Percentiles rank a stretch among this genome's conserved stretches.
Evolutionary conservation across 2,113 vertebrate genomes (phyloP).

Genomic region (Rallus limicola): DNA sequence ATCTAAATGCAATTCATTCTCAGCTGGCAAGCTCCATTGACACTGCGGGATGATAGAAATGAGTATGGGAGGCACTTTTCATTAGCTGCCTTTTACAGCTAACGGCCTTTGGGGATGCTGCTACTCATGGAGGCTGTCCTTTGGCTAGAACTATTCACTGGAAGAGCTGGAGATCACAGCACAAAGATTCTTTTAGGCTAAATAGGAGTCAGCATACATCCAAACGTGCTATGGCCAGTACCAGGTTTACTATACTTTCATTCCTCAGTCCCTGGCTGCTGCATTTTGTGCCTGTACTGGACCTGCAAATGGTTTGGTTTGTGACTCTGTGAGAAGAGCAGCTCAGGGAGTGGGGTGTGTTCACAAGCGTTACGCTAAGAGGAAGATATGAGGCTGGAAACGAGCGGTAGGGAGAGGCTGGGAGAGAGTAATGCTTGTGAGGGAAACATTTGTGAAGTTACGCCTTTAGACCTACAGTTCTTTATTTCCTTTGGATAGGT

Average conservation of each 20-base stretch:
- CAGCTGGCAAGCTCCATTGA: background rate
- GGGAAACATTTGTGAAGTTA: background rate
- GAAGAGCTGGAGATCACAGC: background rate
- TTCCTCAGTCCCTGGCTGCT: background rate
- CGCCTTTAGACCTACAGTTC: fast-evolving
- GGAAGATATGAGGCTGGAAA: background rate
- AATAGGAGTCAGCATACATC: background rate
- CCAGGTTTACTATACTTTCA: background rate
- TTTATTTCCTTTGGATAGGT: background rate
- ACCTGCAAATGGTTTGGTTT: fast-evolving
- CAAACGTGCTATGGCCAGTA: background rate
- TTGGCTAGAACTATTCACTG: background rate
- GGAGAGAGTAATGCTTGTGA: background rate
- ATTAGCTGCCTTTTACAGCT: background rate
- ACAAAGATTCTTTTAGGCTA: background rate
- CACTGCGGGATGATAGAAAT: background rate
- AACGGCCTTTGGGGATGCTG: background rate
- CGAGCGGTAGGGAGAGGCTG: background rate
- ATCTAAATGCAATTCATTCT: background rate
- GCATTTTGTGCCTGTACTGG: background rate
- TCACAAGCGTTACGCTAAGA: background rate
- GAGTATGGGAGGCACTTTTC: background rate
- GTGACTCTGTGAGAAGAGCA: background rate
- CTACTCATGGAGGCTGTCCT: background rate
- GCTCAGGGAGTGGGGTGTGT: background rate